Conservation (phyloP, 2,888 invertebrate species). For the Sarcophaga variegata region DNA sequence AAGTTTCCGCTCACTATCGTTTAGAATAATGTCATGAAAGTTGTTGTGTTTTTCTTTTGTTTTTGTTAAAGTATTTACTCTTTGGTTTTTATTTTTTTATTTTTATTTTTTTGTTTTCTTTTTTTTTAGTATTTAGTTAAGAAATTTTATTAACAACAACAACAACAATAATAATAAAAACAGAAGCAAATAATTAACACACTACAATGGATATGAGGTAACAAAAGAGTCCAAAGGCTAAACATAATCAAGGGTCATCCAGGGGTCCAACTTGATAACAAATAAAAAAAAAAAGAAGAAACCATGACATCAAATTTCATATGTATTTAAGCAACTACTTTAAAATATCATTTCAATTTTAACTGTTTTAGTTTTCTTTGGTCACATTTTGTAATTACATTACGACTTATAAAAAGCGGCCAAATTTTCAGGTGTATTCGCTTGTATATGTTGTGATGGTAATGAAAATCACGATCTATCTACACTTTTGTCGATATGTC, state of each 20-base stretch:
- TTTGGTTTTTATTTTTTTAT: background rate
- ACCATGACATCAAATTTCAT: background rate
- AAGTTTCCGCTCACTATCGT: constrained; percentile 26
- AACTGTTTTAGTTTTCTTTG: background rate
- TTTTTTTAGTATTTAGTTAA: no score
- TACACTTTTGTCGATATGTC: no score
- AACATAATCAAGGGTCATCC: constrained; percentile 19
- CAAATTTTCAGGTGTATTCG: no score
- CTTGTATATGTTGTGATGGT: no score
- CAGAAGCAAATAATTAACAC: background rate
- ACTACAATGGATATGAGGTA: constrained; percentile 8
- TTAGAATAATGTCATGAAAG: constrained; percentile 7
- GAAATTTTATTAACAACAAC: no score
- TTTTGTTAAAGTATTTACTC: constrained; percentile 19
- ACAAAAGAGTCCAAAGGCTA: constrained; percentile 44
- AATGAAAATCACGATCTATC: no score
- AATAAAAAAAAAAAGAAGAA: background rate
- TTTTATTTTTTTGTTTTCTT: background rate
- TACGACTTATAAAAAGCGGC: no score
- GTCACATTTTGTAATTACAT: background rate
- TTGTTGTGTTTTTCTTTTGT: background rate
- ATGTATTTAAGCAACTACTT: background rate
- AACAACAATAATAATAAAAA: background rate
- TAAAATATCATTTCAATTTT: background rate
- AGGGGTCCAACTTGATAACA: constrained; percentile 9